Conservation (phyloP, 2,113 vertebrate genomes). For the Pteruthius melanotis region DNA sequence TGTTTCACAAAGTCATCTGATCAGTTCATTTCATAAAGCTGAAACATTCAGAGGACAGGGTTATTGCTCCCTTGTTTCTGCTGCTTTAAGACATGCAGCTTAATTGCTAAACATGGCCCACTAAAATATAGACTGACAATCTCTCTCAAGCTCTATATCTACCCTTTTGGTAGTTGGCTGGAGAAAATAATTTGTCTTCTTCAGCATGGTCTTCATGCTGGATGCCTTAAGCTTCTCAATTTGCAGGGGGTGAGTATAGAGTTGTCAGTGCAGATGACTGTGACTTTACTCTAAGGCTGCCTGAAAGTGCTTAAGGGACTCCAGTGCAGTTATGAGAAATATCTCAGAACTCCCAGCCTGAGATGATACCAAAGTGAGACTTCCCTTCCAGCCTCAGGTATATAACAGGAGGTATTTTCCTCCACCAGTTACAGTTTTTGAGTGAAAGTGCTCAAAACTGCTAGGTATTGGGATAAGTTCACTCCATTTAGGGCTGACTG, state of each 20-base stretch:
- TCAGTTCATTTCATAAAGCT: background rate
- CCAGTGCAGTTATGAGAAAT: background rate
- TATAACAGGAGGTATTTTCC: background rate
- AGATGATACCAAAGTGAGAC: background rate
- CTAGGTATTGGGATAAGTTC: background rate
- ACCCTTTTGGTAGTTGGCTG: background rate
- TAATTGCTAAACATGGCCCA: fast-evolving
- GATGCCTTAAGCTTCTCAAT: background rate
- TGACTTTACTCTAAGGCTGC: background rate
- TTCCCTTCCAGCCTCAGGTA: background rate
- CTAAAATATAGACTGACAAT: background rate
- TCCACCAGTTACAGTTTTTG: background rate
- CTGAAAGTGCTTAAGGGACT: background rate
- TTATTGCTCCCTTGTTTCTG: background rate
- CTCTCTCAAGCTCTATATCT: background rate
- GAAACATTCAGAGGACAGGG: background rate
- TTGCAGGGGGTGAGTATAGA: fast-evolving
- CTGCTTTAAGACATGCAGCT: background rate
- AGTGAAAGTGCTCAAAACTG: background rate
- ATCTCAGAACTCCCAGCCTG: background rate
- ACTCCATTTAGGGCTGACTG: background rate
- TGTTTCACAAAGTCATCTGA: background rate
- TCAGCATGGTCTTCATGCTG: background rate
- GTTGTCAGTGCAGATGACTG: background rate
- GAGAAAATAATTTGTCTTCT: background rate